phyloP scores from a whole-genome alignment of 2,888 invertebrate genomes.

The Sphaeridia pumilis region DNA sequence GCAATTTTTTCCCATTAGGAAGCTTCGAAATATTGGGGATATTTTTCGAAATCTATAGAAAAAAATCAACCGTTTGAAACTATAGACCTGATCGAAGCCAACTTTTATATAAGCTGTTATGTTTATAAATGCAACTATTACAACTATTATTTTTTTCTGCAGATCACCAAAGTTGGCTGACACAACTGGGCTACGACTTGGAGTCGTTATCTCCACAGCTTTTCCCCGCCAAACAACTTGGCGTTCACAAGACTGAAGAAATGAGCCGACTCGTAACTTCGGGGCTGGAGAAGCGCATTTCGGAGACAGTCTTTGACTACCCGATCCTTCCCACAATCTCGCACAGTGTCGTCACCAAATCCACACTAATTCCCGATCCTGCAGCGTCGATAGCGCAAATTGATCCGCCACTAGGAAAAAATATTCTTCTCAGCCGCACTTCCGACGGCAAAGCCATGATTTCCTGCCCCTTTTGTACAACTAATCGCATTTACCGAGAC shows the following conservation, averaged over 20 bases:
- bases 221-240: slow-evolving; percentile 51
- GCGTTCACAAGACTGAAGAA: slow-evolving; percentile 24
- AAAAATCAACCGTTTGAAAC: no score
- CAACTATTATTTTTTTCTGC: slow-evolving; percentile 40
- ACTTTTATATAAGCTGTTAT: no score
- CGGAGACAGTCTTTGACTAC: slow-evolving; percentile 58
- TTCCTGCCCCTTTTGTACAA: slow-evolving; percentile 63
- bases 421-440: slow-evolving; percentile 68
- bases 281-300: slow-evolving; percentile 69
- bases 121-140: no score
- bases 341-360: slow-evolving; percentile 62
- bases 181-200: slow-evolving; percentile 70
- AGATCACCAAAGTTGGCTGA: slow-evolving; percentile 80
- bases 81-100: no score
- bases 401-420: slow-evolving; percentile 72
- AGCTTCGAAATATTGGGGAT: no score
- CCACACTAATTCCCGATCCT: slow-evolving; percentile 45
- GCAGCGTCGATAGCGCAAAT: slow-evolving; percentile 53
- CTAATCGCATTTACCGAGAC: slow-evolving; percentile 79
- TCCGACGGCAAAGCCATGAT: slow-evolving; percentile 56
- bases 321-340: slow-evolving; percentile 48
- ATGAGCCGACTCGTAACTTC: slow-evolving; percentile 50
- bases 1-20: no score
- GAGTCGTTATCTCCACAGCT: slow-evolving; percentile 77
- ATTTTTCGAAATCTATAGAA: no score